Conservation (phyloP, 2,113 vertebrate genomes). For the Tachysurus fulvidraco region DNA sequence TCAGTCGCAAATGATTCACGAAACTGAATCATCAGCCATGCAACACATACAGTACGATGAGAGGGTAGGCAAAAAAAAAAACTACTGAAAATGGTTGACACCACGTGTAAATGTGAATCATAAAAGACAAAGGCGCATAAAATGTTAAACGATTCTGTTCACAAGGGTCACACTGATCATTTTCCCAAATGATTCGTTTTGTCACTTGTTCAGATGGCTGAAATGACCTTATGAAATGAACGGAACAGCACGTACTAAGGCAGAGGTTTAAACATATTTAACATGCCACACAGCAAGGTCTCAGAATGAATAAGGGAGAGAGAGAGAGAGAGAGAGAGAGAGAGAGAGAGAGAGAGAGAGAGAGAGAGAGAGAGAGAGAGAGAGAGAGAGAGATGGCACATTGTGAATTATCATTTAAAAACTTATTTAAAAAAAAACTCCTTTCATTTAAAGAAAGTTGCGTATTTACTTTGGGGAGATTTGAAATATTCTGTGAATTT, state of each 20-base stretch:
- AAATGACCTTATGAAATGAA: conserved; percentile 42
- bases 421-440: background rate
- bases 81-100: conserved; percentile 15
- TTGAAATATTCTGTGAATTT: background rate
- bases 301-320: background rate
- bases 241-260: conserved; percentile 26
- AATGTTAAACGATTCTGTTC: conserved; percentile 40
- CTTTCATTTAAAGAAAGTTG: conserved; percentile 2
- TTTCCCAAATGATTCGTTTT: conserved; percentile 47
- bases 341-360: background rate
- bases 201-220: conserved; percentile 50
- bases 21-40: conserved; percentile 46
- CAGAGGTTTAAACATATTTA: conserved; percentile 30
- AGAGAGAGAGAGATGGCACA: background rate
- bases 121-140: conserved; percentile 39
- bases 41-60: conserved; percentile 8
- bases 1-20: conserved; percentile 47
- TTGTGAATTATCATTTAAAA: background rate
- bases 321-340: background rate
- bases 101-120: conserved; percentile 46
- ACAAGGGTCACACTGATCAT: conserved; percentile 27
- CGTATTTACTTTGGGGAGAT: background rate
- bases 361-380: background rate
- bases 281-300: conserved; percentile 18
- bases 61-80: background rate